Base-by-base conservation (phyloP, 2,888 invertebrate species). In the Temnothorax rugatulus region DNA sequence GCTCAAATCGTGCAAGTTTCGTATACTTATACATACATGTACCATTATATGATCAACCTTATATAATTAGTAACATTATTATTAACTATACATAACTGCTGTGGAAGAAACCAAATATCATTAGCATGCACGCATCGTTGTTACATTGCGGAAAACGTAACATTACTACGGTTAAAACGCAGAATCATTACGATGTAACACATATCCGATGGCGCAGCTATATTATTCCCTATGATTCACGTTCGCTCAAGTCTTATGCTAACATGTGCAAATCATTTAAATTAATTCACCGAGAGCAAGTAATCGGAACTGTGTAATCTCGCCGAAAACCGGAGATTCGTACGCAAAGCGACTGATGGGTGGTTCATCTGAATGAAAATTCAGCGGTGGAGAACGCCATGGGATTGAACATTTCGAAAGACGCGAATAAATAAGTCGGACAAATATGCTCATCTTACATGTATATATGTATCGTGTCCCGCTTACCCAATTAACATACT, bases 401-500 rank as follows among this genome's bases (percentile, higher is more conserved):
- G n/a, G 34, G n/a, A 57, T 79, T 44, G 34, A 69, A 59, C 5
- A 54, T 77, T 57, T 68, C 18, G 15, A 77, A 34, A 82, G 38
- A 75, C 52, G 54, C 54, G 29, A 82, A 82, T 82, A 54, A 76
- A 25, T 41, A 73, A 25, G 38, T 75, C 41, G n/a, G 57, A 82
- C 76, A 76, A 77, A 47, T 77, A 77, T 57, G 15, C 52, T 66
- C n/a, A 68, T 38, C 50, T 79, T 75, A 75, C 41, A 69, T 59
- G 66, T 63, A 50, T 29, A 69, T 38, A 50, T 59, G 25, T 83
- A 38, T 68, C n/a, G 18, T 41, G n/a, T 82, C 25, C 29, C 21
- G 11, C 82, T 90, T 88, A 90, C 84, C 86, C 86, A 90, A 84
- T 82, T 84, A 74, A 83, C 47, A 82, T 69, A 83, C 73, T 63